Evolutionary conservation across 2,113 vertebrate genomes (phyloP).

Genomic region (Indicator maculatus): DNA sequence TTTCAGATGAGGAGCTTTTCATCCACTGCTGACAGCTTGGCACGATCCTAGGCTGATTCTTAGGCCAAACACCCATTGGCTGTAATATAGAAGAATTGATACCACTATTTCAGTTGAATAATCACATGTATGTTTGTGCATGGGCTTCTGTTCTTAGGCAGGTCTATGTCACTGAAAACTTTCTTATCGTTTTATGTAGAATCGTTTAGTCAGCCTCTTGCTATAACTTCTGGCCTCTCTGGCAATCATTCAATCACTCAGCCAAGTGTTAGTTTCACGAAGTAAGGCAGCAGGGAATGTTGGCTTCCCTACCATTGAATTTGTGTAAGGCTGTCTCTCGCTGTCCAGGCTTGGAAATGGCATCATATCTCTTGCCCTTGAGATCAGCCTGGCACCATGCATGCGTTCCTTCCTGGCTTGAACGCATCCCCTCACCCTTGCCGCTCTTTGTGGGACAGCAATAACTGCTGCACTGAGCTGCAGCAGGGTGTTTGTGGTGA

Average conservation of each 20-base stretch:
- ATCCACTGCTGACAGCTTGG: not conserved
- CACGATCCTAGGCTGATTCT: not conserved
- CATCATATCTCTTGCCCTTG: not conserved
- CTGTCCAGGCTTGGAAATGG: not conserved
- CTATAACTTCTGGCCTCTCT: not conserved
- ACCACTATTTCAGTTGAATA: not conserved
- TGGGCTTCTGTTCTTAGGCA: not conserved
- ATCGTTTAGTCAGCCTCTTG: not conserved
- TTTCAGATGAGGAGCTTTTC: not conserved
- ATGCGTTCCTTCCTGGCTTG: not conserved
- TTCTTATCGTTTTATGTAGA: not conserved
- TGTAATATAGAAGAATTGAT: not conserved
- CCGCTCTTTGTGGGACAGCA: not conserved
- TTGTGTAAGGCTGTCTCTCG: not conserved
- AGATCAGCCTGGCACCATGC: not conserved
- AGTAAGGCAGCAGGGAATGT: not conserved
- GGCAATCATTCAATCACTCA: not conserved
- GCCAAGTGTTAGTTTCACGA: not conserved
- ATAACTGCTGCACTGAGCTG: not conserved
- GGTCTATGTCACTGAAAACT: fast-evolving
- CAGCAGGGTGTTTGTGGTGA: fast-evolving
- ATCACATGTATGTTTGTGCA: not conserved
- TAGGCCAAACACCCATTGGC: not conserved
- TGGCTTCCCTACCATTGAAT: fast-evolving
- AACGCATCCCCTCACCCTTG: fast-evolving